phyloP scores from a whole-genome alignment of 2,113 vertebrate species.

The Pteronura brasiliensis region DNA sequence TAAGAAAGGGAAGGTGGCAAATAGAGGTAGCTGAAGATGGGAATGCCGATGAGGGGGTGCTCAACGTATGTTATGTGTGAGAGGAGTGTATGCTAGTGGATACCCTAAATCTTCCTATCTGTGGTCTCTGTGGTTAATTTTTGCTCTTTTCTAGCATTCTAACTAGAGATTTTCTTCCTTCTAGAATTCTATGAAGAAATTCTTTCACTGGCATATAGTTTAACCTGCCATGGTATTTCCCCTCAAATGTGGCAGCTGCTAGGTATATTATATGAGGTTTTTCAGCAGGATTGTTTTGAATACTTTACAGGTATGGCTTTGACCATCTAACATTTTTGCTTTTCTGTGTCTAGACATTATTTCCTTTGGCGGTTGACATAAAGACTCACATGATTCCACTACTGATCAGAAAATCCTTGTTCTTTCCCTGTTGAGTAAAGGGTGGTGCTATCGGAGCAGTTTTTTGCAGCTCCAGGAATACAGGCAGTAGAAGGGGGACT shows the following conservation, averaged over 20 bases:
- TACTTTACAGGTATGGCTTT: conserved; percentile 92
- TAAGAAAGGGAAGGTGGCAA: not conserved
- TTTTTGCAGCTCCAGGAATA: not conserved
- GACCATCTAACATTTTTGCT: not conserved
- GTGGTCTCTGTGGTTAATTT: not conserved
- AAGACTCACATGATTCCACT: not conserved
- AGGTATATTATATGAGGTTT: conserved; percentile 92
- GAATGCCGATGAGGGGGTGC: not conserved
- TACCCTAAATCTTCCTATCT: not conserved
- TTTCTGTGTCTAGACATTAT: not conserved
- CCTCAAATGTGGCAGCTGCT: conserved; percentile 99
- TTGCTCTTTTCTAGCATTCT: conserved; percentile 26
- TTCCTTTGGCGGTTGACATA: not conserved
- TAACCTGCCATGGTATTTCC: conserved; percentile 95
- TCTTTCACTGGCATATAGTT: conserved; percentile 94
- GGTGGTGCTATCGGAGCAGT: not conserved
- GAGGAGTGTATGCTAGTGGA: too few species aligned
- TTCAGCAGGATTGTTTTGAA: conserved; percentile 96
- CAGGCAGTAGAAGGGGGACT: not conserved
- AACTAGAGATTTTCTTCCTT: conserved; percentile 58
- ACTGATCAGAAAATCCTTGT: conserved; percentile 2
- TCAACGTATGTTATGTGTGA: not conserved
- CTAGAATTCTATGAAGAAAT: conserved; percentile 99
- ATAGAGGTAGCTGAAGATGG: too few species aligned
- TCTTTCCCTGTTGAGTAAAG: not conserved